Base-by-base conservation (phyloP, 2,888 invertebrate genomes). In the Dasysyrphus tricinctus region DNA sequence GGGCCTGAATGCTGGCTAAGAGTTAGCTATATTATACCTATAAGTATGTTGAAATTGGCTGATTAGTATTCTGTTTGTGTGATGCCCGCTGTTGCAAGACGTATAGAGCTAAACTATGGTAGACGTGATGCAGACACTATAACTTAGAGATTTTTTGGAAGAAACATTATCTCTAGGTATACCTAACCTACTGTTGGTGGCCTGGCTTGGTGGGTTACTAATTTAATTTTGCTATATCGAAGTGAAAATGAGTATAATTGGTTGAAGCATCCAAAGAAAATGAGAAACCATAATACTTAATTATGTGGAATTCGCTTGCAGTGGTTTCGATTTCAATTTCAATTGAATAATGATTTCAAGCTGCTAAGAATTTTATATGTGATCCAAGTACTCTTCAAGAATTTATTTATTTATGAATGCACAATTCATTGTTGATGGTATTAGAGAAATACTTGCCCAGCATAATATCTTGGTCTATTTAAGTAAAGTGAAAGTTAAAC, bases 31-130 rank as follows among this genome's bases (percentile, higher is more conserved):
- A 3, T 3, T 39, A 39, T 39, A 39, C n/a, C n/a, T n/a, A n/a
- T n/a, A n/a, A n/a, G n/a, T 39, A 51, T 59, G 37, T 7, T 19
- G 61, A 19, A 65, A 49, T 49, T 49, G 19, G 73, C 80, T 80
- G 84, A 85, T 85, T 85, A 72, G 80, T 80, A 85, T 85, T 85
- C 84, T 8, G 49, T 37, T 54, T 69, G 77, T 77, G 76, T 14
- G 59, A 44, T 49, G 47, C 12, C 49, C 24, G 29, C 24, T 63
- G 79, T 70, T 75, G 75, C 80, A 74, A 63, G 73, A 67, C 51
- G 54, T 77, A 42, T 5, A 12, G 37, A 37, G 3, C 9, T 9
- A 11, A n/a, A 16, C 16, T 34, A 7, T 47, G 16, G 34, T 69
- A 54, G 39, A 69, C 83, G 79, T 78, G 83, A 39, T 74, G 83